Evolutionary conservation across 2,797 vertebrate genomes (phyloP).

Genomic region (Aulostomus chinensis): DNA sequence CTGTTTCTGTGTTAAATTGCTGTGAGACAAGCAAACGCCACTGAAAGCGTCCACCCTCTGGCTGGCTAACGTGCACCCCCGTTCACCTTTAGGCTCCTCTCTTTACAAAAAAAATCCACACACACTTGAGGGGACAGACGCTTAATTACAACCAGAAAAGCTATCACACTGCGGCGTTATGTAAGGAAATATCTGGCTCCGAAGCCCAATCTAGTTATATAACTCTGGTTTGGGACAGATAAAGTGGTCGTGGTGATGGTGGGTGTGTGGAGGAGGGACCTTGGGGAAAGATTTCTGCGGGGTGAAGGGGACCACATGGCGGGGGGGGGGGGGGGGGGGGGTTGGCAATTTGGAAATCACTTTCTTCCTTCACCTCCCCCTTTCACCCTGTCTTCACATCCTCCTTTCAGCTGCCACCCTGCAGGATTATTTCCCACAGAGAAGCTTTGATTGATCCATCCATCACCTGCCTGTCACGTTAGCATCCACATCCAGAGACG

Average conservation of each 20-base stretch:
- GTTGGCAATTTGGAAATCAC: neutral
- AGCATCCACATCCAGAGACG: neutral
- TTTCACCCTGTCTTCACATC: neutral
- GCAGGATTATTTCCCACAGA: no score
- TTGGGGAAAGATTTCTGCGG: conserved; percentile 1
- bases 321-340: neutral
- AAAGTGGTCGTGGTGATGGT: conserved; percentile 30
- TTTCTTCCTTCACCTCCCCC: neutral
- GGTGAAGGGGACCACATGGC: conserved; percentile 17
- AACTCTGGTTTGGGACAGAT: conserved; percentile 61
- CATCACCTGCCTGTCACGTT: neutral
- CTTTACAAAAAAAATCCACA: no score
- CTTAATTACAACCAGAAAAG: conserved; percentile 18
- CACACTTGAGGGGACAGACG: neutral
- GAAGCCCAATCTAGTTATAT: conserved; percentile 44
- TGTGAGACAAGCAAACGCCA: no score
- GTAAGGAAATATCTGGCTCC: conserved; percentile 50
- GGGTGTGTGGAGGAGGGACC: neutral
- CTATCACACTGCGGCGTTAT: no score
- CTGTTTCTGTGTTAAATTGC: no score
- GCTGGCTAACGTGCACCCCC: no score
- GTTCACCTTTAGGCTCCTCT: no score
- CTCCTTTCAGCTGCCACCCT: neutral
- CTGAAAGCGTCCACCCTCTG: no score
- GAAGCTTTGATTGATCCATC: conserved; percentile 9